phyloP scores from a whole-genome alignment of 2,888 invertebrate genomes.

The Amaurobius ferox region DNA sequence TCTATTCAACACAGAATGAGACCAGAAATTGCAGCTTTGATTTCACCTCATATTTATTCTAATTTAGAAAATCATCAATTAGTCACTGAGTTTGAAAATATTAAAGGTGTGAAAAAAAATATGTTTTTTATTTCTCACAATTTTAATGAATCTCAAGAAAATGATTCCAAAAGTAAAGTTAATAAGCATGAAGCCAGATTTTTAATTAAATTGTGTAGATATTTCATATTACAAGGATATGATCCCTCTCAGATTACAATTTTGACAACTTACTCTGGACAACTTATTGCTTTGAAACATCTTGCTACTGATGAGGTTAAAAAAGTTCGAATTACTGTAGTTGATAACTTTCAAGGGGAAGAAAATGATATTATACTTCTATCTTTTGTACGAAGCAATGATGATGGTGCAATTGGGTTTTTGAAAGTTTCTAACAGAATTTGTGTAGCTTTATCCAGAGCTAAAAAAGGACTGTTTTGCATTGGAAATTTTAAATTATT shows the following conservation, averaged over 20 bases:
- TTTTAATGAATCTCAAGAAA: slow-evolving; percentile 40
- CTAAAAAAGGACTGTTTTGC: slow-evolving; percentile 72
- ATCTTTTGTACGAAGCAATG: slow-evolving; percentile 75
- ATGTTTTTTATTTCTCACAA: slow-evolving; percentile 76
- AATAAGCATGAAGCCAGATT: slow-evolving; percentile 75
- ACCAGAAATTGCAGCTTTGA: slow-evolving; percentile 76
- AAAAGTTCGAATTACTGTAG: slow-evolving; percentile 68
- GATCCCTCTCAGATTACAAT: slow-evolving; percentile 76
- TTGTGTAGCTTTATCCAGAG: slow-evolving; percentile 74
- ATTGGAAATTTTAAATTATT: slow-evolving; percentile 72
- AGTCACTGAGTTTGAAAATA: slow-evolving; percentile 75
- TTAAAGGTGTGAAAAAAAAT: slow-evolving; percentile 75
- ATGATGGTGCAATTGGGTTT: slow-evolving; percentile 76
- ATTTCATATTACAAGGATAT: slow-evolving; percentile 75
- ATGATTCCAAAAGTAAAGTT: slow-evolving; percentile 71
- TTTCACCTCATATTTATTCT: slow-evolving; percentile 77
- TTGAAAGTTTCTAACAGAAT: slow-evolving; percentile 76
- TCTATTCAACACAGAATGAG: slow-evolving; percentile 78
- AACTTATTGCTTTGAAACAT: slow-evolving; percentile 74
- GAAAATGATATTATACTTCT: slow-evolving; percentile 75
- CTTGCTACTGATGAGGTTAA: slow-evolving; percentile 9
- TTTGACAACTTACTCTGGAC: slow-evolving; percentile 77
- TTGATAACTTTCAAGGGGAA: slow-evolving; percentile 76
- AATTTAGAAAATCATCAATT: slow-evolving; percentile 66
- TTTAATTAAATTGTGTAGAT: slow-evolving; percentile 73